Percentiles rank a stretch among this genome's conserved stretches.
These are phyloP conservation scores for Eurypyga helias DNA, from an alignment of 2,113 vertebrate species.

Conservation along the genomic window DNA sequence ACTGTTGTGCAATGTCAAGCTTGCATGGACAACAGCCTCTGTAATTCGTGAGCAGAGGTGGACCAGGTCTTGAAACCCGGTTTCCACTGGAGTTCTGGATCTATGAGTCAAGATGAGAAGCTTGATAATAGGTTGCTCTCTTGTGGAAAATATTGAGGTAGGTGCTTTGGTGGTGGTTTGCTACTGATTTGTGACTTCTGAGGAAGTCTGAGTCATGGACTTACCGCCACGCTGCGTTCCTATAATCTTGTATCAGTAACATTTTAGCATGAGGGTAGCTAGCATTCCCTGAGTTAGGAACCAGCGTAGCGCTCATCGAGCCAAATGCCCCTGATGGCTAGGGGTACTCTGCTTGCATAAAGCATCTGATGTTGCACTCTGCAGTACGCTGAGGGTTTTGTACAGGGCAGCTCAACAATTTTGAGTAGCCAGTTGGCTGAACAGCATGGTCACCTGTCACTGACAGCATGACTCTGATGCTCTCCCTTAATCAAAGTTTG, in stretches of 20 bases:
- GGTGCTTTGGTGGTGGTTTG: background rate
- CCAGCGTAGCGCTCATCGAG: background rate
- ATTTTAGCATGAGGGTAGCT: background rate
- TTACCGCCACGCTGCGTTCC: accelerated
- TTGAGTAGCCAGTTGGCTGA: background rate
- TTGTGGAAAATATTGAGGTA: background rate
- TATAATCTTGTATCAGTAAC: background rate
- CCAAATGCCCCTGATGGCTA: background rate
- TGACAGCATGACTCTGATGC: background rate
- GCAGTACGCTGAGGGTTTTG: background rate
- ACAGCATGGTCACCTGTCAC: background rate
- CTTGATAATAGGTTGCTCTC: background rate
- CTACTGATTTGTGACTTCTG: background rate
- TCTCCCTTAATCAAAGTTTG: background rate
- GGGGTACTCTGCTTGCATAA: background rate
- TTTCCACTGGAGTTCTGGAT: background rate
- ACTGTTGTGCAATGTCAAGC: accelerated
- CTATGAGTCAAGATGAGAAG: background rate
- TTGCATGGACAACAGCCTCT: background rate
- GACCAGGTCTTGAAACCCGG: background rate
- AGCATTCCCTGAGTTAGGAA: background rate
- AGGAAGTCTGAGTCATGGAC: background rate
- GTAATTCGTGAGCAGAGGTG: background rate
- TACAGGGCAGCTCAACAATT: background rate
- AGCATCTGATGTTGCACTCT: background rate